Percentiles rank a stretch among this genome's conserved stretches.
These are phyloP conservation scores for Dasyornis broadbenti DNA, from an alignment of 2,113 vertebrate genomes.

Conservation along the genomic window DNA sequence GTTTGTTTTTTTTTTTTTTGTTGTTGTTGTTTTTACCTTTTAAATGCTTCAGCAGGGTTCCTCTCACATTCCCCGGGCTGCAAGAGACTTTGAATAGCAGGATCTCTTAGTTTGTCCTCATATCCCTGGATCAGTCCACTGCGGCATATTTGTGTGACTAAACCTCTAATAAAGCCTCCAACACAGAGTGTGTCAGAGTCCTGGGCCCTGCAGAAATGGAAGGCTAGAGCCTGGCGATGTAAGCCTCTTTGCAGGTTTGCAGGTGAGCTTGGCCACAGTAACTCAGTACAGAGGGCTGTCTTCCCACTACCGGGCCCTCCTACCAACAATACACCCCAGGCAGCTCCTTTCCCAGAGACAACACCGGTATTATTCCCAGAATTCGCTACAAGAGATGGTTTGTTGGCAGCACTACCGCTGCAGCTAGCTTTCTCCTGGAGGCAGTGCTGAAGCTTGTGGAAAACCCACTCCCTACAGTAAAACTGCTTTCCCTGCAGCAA, in stretches of 20 bases:
- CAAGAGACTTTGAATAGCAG: constrained; percentile 83
- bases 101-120: constrained; percentile 89
- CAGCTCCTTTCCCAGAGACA: constrained; percentile 75
- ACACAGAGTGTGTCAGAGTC: constrained; percentile 90
- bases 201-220: constrained; percentile 94
- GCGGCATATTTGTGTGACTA: constrained; percentile 86
- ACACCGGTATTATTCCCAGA: constrained; percentile 71
- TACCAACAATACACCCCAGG: constrained; percentile 93
- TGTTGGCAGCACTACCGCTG: constrained; percentile 70
- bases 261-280: constrained; percentile 89
- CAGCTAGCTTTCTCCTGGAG: constrained; percentile 92
- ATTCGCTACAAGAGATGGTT: constrained; percentile 65
- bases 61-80: constrained; percentile 92
- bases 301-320: constrained; percentile 96
- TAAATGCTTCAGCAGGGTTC: constrained; percentile 94
- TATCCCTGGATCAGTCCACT: constrained; percentile 86
- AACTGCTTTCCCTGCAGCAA: constrained; percentile 96
- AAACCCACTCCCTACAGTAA: constrained; percentile 98
- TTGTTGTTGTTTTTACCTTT: constrained; percentile 79
- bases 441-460: constrained; percentile 98
- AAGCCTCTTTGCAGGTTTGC: constrained; percentile 82
- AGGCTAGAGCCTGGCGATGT: constrained; percentile 87
- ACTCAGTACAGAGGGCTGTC: constrained; percentile 91
- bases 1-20: neutral
- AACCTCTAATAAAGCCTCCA: constrained; percentile 84